Percentiles rank a stretch among this genome's conserved stretches.
Evolutionary conservation across 2,113 vertebrate genomes (phyloP).

Genomic region (Oreocharis arfaki): DNA sequence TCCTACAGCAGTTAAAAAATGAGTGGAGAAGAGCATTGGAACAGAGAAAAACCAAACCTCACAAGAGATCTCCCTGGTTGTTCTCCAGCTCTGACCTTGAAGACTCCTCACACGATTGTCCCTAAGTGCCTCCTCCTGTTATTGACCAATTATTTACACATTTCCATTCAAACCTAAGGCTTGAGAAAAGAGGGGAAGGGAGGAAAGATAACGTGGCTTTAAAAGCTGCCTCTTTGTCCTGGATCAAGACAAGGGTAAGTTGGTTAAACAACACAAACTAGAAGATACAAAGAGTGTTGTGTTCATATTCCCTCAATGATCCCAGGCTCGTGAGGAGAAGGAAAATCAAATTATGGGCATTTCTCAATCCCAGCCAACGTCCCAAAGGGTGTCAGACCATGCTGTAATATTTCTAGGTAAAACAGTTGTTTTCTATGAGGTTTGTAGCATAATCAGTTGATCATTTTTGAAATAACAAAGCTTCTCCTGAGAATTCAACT

Average conservation of each 20-base stretch:
- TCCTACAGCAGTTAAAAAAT: background rate
- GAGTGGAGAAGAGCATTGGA: background rate
- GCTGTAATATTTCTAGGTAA: background rate
- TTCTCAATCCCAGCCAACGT: background rate
- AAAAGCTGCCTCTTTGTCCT: background rate
- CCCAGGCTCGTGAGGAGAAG: background rate
- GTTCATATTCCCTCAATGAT: background rate
- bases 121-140: background rate
- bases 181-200: background rate
- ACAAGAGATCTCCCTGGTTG: background rate
- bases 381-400: background rate
- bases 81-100: conserved; percentile 5
- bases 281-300: background rate
- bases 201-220: background rate
- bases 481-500: background rate
- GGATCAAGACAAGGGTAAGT: background rate
- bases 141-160: background rate
- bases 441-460: background rate
- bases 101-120: background rate
- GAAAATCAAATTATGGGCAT: background rate
- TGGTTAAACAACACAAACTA: background rate
- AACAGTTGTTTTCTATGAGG: background rate
- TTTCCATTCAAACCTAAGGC: background rate
- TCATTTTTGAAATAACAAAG: background rate
- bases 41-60: background rate